Evolutionary conservation across 2,888 invertebrate genomes (phyloP).

Genomic region (Limnephilus auricula): DNA sequence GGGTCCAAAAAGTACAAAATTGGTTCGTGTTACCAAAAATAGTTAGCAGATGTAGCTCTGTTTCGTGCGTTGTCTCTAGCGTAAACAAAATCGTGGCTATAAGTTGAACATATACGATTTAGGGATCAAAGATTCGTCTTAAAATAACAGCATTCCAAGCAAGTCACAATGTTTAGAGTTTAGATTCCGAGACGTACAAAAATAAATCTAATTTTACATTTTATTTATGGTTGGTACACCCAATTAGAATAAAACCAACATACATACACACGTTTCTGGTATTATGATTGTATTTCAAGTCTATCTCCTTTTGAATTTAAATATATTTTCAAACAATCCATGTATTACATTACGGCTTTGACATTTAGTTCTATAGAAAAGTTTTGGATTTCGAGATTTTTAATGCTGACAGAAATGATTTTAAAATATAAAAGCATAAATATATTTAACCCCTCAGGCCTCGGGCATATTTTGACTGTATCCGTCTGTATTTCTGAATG

Average conservation of each 20-base stretch:
- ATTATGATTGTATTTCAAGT: not conserved
- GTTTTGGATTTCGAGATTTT: not conserved
- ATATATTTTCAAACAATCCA: not conserved
- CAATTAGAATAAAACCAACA: not conserved
- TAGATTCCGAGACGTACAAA: not conserved
- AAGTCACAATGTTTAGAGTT: constrained; percentile 1
- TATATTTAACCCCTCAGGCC: no score
- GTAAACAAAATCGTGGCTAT: not conserved
- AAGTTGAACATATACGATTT: constrained; percentile 7
- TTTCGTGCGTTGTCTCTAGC: not conserved
- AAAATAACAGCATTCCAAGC: constrained; percentile 29
- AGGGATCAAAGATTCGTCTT: constrained; percentile 27
- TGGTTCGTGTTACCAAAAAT: not conserved
- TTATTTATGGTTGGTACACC: not conserved
- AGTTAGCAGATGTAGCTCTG: constrained; percentile 21
- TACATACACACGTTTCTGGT: not conserved
- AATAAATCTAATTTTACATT: constrained; percentile 1
- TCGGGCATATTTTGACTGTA: no score
- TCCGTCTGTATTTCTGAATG: no score
- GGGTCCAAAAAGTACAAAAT: not conserved
- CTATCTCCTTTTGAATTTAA: not conserved
- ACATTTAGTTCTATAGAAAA: not conserved
- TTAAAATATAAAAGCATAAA: no score
- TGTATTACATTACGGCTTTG: not conserved
- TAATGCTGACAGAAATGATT: not conserved